These are phyloP conservation scores for Drosophila mayaguana DNA, from an alignment of 2,888 invertebrate genomes.

Conservation along the genomic window DNA sequence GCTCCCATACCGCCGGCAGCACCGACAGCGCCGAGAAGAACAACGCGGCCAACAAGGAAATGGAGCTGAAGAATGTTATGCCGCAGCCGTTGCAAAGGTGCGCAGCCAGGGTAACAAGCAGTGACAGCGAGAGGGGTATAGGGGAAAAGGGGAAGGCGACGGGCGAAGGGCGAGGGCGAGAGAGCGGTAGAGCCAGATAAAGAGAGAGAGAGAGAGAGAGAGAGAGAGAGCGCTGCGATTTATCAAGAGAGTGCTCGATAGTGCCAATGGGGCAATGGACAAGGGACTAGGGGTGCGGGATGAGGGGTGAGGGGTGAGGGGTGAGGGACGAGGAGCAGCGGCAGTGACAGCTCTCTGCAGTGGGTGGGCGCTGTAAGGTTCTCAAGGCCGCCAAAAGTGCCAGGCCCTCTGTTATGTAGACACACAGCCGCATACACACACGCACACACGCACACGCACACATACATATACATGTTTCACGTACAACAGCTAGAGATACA, in stretches of 20 bases:
- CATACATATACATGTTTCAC: background rate
- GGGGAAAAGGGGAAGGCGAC: too few relatives aligned
- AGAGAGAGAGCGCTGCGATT: background rate
- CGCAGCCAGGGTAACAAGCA: slow-evolving; percentile 71
- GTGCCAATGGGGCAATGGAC: background rate
- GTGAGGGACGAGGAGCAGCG: background rate
- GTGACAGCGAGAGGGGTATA: background rate
- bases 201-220: background rate
- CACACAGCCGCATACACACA: slow-evolving; percentile 29
- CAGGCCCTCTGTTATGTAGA: slow-evolving; percentile 38
- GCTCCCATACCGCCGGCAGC: slow-evolving; percentile 89
- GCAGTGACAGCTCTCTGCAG: slow-evolving; percentile 1
- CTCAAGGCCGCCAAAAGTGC: slow-evolving; percentile 57
- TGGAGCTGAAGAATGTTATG: slow-evolving; percentile 94
- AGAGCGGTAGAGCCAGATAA: background rate
- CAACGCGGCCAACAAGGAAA: slow-evolving; percentile 93
- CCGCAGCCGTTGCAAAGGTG: slow-evolving; percentile 94
- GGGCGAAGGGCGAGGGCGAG: background rate
- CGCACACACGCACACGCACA: slow-evolving; percentile 6
- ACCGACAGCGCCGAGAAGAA: slow-evolving; percentile 92
- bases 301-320: too few relatives aligned
- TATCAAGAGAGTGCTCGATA: background rate
- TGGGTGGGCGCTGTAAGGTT: slow-evolving; percentile 37
- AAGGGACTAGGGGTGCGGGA: background rate
- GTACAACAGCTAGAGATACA: slow-evolving; percentile 48